A percentile compares a stretch with the other conserved stretches of the same genome.
Evolutionary conservation across 1,140 invertebrate species (phyloP).

Genomic region (Drosophila navojoa): DNA sequence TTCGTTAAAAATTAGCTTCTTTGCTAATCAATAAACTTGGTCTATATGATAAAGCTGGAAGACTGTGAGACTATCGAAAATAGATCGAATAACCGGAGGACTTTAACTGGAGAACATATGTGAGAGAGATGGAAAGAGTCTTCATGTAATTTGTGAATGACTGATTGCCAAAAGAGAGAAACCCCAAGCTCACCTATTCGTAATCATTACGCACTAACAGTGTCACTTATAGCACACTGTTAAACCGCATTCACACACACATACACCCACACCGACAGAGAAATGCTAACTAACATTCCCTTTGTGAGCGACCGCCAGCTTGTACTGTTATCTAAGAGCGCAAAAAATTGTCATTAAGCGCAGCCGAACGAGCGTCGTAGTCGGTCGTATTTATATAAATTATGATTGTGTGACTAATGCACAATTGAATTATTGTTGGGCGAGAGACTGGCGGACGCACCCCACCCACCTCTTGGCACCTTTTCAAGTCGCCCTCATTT

Average conservation of each 20-base stretch:
- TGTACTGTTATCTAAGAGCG: conserved; percentile 27
- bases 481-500: conserved; percentile 5
- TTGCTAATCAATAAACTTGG: too few species aligned
- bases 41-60: too few species aligned
- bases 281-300: conserved; percentile 26
- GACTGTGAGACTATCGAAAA: too few species aligned
- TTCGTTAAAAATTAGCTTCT: too few species aligned
- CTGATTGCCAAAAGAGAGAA: not conserved
- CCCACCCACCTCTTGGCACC: not conserved
- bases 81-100: too few species aligned
- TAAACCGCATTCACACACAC: not conserved
- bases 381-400: conserved; percentile 40
- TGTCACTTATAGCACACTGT: conserved; percentile 15
- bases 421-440: conserved; percentile 60
- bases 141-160: too few species aligned
- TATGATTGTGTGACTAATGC: conserved; percentile 62
- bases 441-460: conserved; percentile 1
- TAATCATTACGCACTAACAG: conserved; percentile 14
- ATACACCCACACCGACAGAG: not conserved
- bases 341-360: conserved; percentile 43
- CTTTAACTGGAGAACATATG: too few species aligned
- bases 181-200: not conserved
- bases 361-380: conserved; percentile 38
- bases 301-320: conserved; percentile 24
- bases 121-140: not conserved